Conservation (phyloP, 2,888 invertebrate genomes). For the Exephanes ischioxanthus region DNA sequence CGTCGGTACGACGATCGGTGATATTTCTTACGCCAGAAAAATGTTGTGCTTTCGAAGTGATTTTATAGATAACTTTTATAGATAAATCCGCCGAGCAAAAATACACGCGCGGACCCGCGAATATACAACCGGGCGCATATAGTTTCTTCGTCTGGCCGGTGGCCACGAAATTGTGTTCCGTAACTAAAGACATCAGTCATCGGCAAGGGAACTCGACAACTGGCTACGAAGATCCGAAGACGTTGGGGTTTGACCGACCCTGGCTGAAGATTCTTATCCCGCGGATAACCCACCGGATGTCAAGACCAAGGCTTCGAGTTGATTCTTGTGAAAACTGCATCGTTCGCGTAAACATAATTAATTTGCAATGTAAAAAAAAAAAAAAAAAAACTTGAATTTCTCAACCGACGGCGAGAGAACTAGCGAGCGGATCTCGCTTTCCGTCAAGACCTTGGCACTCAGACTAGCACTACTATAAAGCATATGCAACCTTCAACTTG, state of each 20-base stretch:
- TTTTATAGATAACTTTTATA: no score
- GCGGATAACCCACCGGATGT: slow-evolving; percentile 39
- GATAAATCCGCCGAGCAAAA: neutral
- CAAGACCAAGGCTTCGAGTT: slow-evolving; percentile 39
- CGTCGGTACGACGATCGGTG: neutral
- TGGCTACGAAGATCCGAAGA: neutral
- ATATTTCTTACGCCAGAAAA: neutral
- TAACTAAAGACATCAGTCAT: slow-evolving; percentile 49
- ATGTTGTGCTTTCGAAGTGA: neutral
- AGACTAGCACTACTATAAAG: neutral
- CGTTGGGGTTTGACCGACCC: slow-evolving; percentile 25
- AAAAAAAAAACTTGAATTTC: slow-evolving; percentile 3
- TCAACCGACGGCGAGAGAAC: neutral
- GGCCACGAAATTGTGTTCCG: slow-evolving; percentile 42
- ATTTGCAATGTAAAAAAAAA: neutral
- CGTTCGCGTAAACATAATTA: neutral
- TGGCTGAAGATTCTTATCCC: slow-evolving; percentile 38
- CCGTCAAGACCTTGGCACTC: neutral
- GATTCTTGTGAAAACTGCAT: slow-evolving; percentile 3
- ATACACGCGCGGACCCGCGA: neutral
- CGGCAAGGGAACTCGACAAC: slow-evolving; percentile 7
- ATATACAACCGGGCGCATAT: neutral
- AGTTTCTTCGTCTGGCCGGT: slow-evolving; percentile 26
- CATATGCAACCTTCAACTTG: slow-evolving; percentile 35
- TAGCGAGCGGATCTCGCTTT: neutral